A percentile compares a stretch with the other conserved stretches of the same genome.
phyloP scores from a whole-genome alignment of 2,797 vertebrate species.

The Aratinga solstitialis region DNA sequence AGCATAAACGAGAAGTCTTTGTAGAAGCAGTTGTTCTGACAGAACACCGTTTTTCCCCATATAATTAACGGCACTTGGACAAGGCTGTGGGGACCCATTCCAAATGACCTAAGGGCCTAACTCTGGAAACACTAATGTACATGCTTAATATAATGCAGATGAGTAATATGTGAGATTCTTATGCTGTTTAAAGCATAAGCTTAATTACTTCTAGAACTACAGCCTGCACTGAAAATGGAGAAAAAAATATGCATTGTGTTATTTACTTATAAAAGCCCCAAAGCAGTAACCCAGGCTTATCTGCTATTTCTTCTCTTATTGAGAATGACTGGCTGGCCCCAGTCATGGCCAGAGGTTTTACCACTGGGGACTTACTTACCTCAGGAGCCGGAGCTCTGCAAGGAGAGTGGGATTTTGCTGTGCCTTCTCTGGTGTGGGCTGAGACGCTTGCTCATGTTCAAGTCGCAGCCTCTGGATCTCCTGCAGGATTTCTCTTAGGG shows the following conservation, averaged over 20 bases:
- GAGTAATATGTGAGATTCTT: background rate
- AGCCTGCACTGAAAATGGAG: background rate
- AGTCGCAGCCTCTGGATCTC: constrained; percentile 96
- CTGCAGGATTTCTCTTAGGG: constrained; percentile 92
- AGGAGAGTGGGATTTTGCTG: constrained; percentile 97
- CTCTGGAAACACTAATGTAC: background rate
- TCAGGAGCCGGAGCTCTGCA: constrained; percentile 93
- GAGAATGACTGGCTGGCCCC: background rate
- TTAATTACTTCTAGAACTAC: constrained; percentile 2
- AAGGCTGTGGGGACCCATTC: background rate
- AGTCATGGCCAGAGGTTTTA: background rate
- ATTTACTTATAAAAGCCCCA: background rate
- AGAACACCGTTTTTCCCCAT: background rate
- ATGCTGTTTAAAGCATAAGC: background rate
- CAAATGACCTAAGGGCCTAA: constrained; percentile 4
- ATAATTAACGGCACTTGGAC: constrained; percentile 15
- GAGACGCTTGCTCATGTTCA: constrained; percentile 95
- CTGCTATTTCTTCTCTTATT: background rate
- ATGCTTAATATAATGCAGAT: background rate
- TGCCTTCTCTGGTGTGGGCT: constrained; percentile 89
- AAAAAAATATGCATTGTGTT: background rate
- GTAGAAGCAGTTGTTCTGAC: background rate
- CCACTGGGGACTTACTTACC: constrained; percentile 75
- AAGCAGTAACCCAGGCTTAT: background rate
- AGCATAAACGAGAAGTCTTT: background rate